Evolutionary conservation across 2,113 vertebrate species (phyloP).

Genomic region (Antigone vipio): DNA sequence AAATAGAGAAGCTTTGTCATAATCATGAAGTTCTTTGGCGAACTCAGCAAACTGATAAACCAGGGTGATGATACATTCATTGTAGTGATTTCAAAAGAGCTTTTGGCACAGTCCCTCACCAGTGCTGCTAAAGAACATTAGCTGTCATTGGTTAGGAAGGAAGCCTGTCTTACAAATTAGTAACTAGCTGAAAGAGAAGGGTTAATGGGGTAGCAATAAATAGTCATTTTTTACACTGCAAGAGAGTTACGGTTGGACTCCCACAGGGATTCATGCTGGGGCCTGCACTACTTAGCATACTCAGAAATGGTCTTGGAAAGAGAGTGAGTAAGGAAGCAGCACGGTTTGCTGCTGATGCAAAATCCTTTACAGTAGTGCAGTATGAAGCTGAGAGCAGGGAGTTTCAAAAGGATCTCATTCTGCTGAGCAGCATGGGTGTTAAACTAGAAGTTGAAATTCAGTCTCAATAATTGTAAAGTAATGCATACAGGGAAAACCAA

Average conservation of each 20-base stretch:
- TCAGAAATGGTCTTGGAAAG: slow-evolving; percentile 25
- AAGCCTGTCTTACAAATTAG: background rate
- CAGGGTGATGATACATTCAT: background rate
- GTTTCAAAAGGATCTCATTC: background rate
- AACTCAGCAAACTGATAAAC: slow-evolving; percentile 17
- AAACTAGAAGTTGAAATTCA: background rate
- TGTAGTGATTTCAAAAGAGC: background rate
- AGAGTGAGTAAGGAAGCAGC: background rate
- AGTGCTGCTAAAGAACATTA: background rate
- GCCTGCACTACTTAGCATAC: slow-evolving; percentile 30
- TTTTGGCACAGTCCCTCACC: background rate
- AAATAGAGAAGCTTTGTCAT: background rate
- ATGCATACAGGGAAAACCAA: background rate
- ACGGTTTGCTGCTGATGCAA: background rate
- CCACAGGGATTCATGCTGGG: slow-evolving; percentile 34
- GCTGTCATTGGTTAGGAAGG: background rate
- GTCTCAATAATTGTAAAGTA: background rate
- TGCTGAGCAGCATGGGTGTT: background rate
- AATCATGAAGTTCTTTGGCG: background rate
- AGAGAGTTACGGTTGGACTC: background rate
- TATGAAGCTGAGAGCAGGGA: background rate
- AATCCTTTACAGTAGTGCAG: background rate
- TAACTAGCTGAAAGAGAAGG: background rate
- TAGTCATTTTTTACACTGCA: slow-evolving; percentile 1
- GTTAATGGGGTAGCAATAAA: slow-evolving; percentile 32